These are phyloP conservation scores for Troilus luridus DNA, from an alignment of 2,888 invertebrate genomes.

Conservation along the genomic window DNA sequence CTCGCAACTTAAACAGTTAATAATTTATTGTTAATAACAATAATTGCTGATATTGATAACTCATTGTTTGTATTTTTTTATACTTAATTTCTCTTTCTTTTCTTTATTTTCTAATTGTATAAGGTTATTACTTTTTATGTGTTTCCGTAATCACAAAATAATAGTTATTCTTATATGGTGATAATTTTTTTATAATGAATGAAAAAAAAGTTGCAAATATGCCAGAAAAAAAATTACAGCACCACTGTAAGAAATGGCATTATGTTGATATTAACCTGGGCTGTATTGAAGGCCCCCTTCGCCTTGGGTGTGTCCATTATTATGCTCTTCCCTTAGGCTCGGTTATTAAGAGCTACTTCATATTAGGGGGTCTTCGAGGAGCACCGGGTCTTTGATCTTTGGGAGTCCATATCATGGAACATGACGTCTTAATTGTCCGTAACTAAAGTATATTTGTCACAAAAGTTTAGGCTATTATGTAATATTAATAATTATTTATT, in stretches of 20 bases:
- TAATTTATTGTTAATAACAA: too few species aligned
- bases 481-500: not conserved
- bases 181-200: too few species aligned
- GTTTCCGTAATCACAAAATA: too few species aligned
- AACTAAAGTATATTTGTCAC: not conserved
- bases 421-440: not conserved
- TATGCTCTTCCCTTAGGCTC: not conserved
- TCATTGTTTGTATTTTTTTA: not conserved
- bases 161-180: too few species aligned
- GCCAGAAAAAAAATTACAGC: too few species aligned
- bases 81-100: too few species aligned
- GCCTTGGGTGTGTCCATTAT: not conserved
- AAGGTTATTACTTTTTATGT: too few species aligned
- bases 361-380: not conserved
- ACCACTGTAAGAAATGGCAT: not conserved
- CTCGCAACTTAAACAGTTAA: not conserved
- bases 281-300: not conserved
- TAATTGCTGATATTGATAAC: not conserved
- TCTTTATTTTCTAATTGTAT: too few species aligned
- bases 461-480: not conserved
- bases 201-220: not conserved
- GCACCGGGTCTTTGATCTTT: not conserved
- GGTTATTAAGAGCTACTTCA: not conserved
- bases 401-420: not conserved
- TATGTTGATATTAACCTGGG: not conserved